These are phyloP conservation scores for Byasa hedistus DNA, from an alignment of 2,888 invertebrate species.

Conservation along the genomic window DNA sequence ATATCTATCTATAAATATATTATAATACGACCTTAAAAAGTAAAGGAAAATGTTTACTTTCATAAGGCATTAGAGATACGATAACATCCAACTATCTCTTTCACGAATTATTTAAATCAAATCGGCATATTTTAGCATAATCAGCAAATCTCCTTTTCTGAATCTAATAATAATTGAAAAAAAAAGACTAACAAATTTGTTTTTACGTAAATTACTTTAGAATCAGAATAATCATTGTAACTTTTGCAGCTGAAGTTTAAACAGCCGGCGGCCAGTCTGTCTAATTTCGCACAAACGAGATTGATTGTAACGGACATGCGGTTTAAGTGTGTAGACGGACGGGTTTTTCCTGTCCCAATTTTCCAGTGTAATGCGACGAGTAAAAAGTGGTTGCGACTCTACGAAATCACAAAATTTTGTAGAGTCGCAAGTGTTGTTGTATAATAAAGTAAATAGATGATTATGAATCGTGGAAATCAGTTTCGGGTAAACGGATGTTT, in stretches of 20 bases:
- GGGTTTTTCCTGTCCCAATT: constrained; percentile 40
- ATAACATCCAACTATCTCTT: too few relatives aligned
- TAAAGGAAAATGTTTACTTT: too few relatives aligned
- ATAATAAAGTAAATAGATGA: too few relatives aligned
- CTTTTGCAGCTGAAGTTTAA: constrained; percentile 43
- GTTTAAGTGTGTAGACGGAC: constrained; percentile 33
- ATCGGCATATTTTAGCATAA: too few relatives aligned
- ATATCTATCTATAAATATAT: too few relatives aligned
- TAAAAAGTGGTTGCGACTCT: constrained; percentile 34
- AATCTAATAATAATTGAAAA: neutral
- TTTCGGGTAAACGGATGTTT: too few relatives aligned
- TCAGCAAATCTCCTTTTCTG: neutral
- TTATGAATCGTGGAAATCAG: too few relatives aligned
- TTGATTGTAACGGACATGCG: constrained; percentile 63
- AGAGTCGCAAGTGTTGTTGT: too few relatives aligned
- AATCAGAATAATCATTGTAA: constrained; percentile 42
- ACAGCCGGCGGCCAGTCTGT: constrained; percentile 40
- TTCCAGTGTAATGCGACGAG: constrained; percentile 36
- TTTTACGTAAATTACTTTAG: neutral
- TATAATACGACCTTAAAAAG: too few relatives aligned
- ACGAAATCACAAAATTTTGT: neutral
- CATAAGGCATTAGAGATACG: too few relatives aligned
- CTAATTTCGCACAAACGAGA: constrained; percentile 67
- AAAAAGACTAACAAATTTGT: neutral
- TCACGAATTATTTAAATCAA: too few relatives aligned